These are phyloP conservation scores for Eulemur albifrons DNA, from an alignment of 2,797 vertebrate genomes.

Conservation along the genomic window DNA sequence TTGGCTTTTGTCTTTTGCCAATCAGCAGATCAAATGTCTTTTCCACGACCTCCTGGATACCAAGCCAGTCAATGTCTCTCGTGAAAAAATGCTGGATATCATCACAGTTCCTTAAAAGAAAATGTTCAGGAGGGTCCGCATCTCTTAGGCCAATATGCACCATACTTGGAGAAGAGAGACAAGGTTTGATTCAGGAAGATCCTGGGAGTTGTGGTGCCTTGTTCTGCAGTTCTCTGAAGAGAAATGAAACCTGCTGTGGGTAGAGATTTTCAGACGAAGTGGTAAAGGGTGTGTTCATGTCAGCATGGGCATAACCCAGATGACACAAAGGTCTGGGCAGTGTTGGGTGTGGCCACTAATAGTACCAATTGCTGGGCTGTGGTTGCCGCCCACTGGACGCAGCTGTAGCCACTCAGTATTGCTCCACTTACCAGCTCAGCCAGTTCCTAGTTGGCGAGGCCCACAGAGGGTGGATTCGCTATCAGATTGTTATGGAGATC, in stretches of 20 bases:
- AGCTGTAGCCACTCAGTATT: slow-evolving; percentile 89
- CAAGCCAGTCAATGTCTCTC: slow-evolving; percentile 94
- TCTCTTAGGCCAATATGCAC: slow-evolving; percentile 95
- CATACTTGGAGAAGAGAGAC: slow-evolving; percentile 90
- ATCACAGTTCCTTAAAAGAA: slow-evolving; percentile 93
- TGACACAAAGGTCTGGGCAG: slow-evolving; percentile 92
- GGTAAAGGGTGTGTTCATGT: slow-evolving; percentile 94
- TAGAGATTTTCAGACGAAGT: slow-evolving; percentile 94
- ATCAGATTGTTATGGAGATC: slow-evolving; percentile 90
- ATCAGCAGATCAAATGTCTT: slow-evolving; percentile 92
- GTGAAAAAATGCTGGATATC: slow-evolving; percentile 95
- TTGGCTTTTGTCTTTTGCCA: slow-evolving; percentile 91
- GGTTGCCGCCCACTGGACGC: slow-evolving; percentile 93
- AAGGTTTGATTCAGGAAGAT: slow-evolving; percentile 95
- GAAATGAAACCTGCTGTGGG: slow-evolving; percentile 94
- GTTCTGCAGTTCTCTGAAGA: slow-evolving; percentile 93
- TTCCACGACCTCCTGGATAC: slow-evolving; percentile 97
- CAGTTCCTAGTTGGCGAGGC: slow-evolving; percentile 89
- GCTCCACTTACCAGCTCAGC: slow-evolving; percentile 89
- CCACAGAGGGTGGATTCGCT: slow-evolving; percentile 90
- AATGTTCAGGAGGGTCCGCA: slow-evolving; percentile 93
- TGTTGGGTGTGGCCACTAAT: slow-evolving; percentile 91
- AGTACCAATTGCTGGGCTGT: slow-evolving; percentile 95
- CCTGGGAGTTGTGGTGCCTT: slow-evolving; percentile 94
- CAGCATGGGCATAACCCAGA: slow-evolving; percentile 96